Evolutionary conservation across 2,113 vertebrate genomes (phyloP), one percentile per base, ranked within the genome.

Genomic region (Cyanistes caeruleus): DNA sequence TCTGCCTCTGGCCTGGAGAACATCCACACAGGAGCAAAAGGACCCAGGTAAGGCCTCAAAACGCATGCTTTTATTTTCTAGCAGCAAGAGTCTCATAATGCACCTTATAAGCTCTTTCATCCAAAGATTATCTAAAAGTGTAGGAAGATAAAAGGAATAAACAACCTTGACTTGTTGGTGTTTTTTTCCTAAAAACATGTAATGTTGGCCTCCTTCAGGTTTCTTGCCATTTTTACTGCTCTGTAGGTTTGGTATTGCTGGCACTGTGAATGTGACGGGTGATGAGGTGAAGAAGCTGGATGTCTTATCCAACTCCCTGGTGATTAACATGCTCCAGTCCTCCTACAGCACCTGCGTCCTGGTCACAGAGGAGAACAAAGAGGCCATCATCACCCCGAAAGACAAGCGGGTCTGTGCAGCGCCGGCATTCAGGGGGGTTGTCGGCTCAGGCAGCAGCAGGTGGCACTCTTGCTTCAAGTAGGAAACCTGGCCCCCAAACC

Each of bases 201-300:
- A 12, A n/a, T 3, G 1, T 33, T 51, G 8, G 5, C 35, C 7
- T 70, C 20, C 33, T 28, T 60, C 31, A 8, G 5, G 14, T 37
- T 79, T 82, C 41, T 41, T 73, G 53, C 13, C 13, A 13, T 49
- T 63, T 87, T 80, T 55, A 14, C 19, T 76, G 37, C 39, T 44
- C 75, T 53, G 30, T 78, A 99, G 99, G 96, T 99, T 98, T 52
- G 99, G 99, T 55, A 95, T 99, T 48, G 98, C 99, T 6, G 99
- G 99, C 31, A 98, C 98, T 2, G 98, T 99, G 86, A 99, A 99
- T 2, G 99, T 99, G 97, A 99, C 99, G 0, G 99, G 99, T 2
- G 99, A 99, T 4, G 99, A 99, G 9, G 98, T 99, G 97, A 99
- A 99, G 98, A 99, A 99, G 94, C 97, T 99, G 97, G 99, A 99